These are phyloP conservation scores for Hemibates koningsi DNA, from an alignment of 2,113 vertebrate species.

Conservation along the genomic window DNA sequence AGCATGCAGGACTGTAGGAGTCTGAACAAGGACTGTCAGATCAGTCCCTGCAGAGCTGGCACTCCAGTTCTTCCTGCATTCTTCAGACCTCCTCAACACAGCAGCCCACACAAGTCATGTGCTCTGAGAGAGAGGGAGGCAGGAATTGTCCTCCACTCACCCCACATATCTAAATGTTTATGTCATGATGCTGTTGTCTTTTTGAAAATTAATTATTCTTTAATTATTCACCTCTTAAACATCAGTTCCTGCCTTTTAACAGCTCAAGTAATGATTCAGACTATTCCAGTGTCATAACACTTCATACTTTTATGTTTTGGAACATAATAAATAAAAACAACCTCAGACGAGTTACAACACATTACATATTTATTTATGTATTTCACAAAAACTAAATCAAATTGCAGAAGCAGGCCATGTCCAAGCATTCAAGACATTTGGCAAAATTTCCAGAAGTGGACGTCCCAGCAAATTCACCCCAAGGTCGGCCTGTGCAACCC, in stretches of 20 bases:
- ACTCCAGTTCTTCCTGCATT: conserved; percentile 67
- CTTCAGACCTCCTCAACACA: conserved; percentile 53
- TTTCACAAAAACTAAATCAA: neutral
- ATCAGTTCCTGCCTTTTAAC: neutral
- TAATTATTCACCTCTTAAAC: neutral
- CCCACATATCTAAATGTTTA: neutral
- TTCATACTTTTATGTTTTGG: neutral
- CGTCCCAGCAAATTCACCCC: neutral
- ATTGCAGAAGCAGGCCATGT: neutral
- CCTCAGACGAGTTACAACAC: neutral
- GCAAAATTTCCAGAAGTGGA: neutral
- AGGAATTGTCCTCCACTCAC: neutral
- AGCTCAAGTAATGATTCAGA: neutral
- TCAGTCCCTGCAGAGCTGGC: conserved; percentile 46
- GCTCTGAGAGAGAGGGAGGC: neutral
- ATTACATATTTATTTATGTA: neutral
- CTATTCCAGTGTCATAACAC: neutral
- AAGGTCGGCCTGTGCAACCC: neutral
- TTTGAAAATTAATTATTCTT: neutral
- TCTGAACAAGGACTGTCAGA: conserved; percentile 33
- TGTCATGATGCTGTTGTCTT: neutral
- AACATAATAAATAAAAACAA: neutral
- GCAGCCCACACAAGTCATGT: conserved; percentile 62
- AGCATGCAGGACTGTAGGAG: conserved; percentile 27
- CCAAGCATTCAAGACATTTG: neutral